Conservation (phyloP, 2,888 invertebrate species). For the Dastarcus helophoroides region DNA sequence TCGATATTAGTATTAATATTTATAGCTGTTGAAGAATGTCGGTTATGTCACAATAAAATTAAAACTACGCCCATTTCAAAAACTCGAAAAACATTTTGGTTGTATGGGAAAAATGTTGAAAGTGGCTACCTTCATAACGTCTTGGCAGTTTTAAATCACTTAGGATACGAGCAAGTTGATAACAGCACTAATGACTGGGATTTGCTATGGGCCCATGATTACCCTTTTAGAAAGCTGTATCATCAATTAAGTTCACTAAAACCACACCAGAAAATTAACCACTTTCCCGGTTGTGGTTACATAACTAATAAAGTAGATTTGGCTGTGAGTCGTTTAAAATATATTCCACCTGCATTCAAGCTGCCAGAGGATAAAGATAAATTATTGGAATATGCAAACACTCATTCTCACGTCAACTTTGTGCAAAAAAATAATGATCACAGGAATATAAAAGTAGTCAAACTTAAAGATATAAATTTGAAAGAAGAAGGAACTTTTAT, state of each 20-base stretch:
- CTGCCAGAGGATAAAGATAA: constrained; percentile 63
- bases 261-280: constrained; percentile 74
- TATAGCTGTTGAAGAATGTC: too few species aligned
- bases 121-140: constrained; percentile 72
- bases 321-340: constrained; percentile 64
- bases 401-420: constrained; percentile 62
- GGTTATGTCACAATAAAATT: too few species aligned
- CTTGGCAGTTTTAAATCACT: constrained; percentile 57
- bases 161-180: constrained; percentile 56
- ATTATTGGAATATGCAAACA: constrained; percentile 54
- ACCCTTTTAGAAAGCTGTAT: constrained; percentile 61
- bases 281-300: constrained; percentile 88
- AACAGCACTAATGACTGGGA: constrained; percentile 62
- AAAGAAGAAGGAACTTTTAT: constrained; percentile 65
- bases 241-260: constrained; percentile 46
- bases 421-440: constrained; percentile 90
- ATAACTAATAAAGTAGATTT: constrained; percentile 88
- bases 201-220: constrained; percentile 89
- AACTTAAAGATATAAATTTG: constrained; percentile 62
- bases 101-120: constrained; percentile 48
- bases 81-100: constrained; percentile 46
- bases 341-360: constrained; percentile 80
- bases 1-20: too few species aligned
- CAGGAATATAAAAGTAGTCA: constrained; percentile 68
- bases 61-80: too few species aligned